Evolutionary conservation across 2,797 vertebrate genomes (phyloP), one percentile per base, ranked within the genome.

Genomic region (Anomalospiza imberbis): DNA sequence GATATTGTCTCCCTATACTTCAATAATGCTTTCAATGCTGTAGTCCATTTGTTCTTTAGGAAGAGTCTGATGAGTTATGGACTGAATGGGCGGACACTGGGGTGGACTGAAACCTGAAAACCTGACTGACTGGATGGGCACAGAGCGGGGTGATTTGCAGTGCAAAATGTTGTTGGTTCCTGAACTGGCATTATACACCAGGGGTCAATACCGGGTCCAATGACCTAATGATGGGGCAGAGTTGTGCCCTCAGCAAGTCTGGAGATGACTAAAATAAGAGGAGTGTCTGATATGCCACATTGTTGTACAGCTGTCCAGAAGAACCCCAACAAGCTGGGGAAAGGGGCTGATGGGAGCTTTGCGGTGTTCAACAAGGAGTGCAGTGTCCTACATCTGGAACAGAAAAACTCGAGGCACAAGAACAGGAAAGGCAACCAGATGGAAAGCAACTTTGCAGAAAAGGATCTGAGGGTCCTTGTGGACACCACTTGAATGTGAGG

Each of bases 141-240:
- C 40, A 58, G 40, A 48, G 25, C 0, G 0, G 22, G 32, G 25
- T 60, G 32, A 32, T 3, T 10, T 8, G 19, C 10, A 7, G 13
- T 16, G 15, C 29, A 36, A 68, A 63, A 26, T 15, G 22, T 25
- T 31, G 20, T 32, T 68, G 28, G 28, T 25, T 48, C 20, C 20
- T 34, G 34, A 68, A 47, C 18, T 32, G 38, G 15, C 38, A 18
- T 44, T 51, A 18, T 16, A 18, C 14, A 51, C 15, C 18, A 31
- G 18, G 15, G 18, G 6, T 22, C 28, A 85, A 10, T 28, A 26
- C 21, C 22, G 22, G 5, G 12, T 44, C 12, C 17, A 21, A 2
- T 21, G 12, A 44, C 10, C 17, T 44, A 32, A 44, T 36, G 26
- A 26, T 28, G 26, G 14, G 44, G 31, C 20, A 57, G 51, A 74